Percentiles rank a stretch among this genome's conserved stretches.
These are phyloP conservation scores for Phanerotoma sp. DNA, from an alignment of 2,888 invertebrate species.

Conservation along the genomic window DNA sequence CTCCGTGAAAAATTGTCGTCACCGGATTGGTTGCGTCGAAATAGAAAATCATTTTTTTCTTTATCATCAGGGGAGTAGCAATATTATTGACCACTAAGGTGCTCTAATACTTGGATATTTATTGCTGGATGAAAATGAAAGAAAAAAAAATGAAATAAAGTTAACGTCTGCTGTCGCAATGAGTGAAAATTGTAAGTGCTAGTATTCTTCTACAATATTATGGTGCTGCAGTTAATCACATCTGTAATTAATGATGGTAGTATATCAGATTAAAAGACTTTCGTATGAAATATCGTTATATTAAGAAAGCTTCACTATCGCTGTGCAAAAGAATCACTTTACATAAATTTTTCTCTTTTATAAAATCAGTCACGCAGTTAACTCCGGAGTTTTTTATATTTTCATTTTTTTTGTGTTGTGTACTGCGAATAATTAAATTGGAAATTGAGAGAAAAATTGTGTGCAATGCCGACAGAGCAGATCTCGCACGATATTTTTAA, in stretches of 20 bases:
- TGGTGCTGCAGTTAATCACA: conserved; percentile 43
- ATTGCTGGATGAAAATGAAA: too few relatives aligned
- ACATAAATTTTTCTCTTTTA: conserved; percentile 43
- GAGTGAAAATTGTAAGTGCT: too few relatives aligned
- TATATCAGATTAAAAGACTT: conserved; percentile 56
- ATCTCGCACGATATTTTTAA: too few relatives aligned
- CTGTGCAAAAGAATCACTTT: conserved; percentile 49
- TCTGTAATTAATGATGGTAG: conserved; percentile 54
- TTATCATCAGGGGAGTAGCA: background rate
- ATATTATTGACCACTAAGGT: too few relatives aligned
- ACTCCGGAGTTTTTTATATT: background rate
- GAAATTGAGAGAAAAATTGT: too few relatives aligned
- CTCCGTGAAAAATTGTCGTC: conserved; percentile 19
- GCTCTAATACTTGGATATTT: too few relatives aligned
- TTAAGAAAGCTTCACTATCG: conserved; percentile 34
- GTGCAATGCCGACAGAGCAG: too few relatives aligned
- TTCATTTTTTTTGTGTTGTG: background rate
- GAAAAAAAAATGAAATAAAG: too few relatives aligned
- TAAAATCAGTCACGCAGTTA: too few relatives aligned
- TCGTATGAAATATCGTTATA: conserved; percentile 53
- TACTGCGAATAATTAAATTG: too few relatives aligned
- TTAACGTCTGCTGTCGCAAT: too few relatives aligned
- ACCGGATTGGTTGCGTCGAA: conserved; percentile 3
- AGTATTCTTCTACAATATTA: conserved; percentile 10
- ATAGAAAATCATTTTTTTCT: conserved; percentile 11